phyloP scores from a whole-genome alignment of 2,797 vertebrate genomes.

The Synanceia verrucosa region DNA sequence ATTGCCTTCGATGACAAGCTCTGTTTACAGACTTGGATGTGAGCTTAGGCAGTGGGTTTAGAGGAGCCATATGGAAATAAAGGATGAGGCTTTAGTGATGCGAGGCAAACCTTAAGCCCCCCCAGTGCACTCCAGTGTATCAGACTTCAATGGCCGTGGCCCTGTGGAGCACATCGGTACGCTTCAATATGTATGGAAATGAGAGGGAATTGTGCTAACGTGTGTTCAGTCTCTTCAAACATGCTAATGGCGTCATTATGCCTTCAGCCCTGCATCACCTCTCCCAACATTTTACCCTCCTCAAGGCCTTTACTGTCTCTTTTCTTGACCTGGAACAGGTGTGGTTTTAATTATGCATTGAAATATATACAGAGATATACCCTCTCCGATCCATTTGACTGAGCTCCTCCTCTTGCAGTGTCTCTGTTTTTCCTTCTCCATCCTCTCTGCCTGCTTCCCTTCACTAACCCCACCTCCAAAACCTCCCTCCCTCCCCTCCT shows the following conservation, averaged over 20 bases:
- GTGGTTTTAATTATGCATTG: constrained; percentile 81
- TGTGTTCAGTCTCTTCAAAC: constrained; percentile 72
- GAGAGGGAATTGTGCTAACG: constrained; percentile 75
- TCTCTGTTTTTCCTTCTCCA: constrained; percentile 20
- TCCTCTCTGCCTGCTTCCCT: constrained; percentile 20
- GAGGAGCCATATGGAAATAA: constrained; percentile 61
- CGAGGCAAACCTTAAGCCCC: constrained; percentile 64
- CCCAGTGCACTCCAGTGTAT: constrained; percentile 58
- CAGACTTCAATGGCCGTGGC: constrained; percentile 61
- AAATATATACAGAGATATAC: constrained; percentile 76
- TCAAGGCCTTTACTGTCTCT: constrained; percentile 28
- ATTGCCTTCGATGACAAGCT: constrained; percentile 22
- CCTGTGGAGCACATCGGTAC: constrained; percentile 44
- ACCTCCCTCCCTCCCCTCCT: constrained; percentile 24
- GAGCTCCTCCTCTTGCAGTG: constrained; percentile 56
- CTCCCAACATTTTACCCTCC: constrained; percentile 22
- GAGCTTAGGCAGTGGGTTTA: constrained; percentile 56
- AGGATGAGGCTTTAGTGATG: constrained; percentile 64
- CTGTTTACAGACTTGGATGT: constrained; percentile 61
- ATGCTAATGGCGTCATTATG: constrained; percentile 74
- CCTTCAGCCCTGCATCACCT: constrained; percentile 44
- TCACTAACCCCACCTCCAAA: constrained; percentile 12
- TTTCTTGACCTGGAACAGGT: constrained; percentile 72
- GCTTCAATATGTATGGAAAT: constrained; percentile 84
- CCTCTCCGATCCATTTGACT: constrained; percentile 66